phyloP scores from a whole-genome alignment of 2,797 vertebrate genomes.

The Salarias fasciatus region DNA sequence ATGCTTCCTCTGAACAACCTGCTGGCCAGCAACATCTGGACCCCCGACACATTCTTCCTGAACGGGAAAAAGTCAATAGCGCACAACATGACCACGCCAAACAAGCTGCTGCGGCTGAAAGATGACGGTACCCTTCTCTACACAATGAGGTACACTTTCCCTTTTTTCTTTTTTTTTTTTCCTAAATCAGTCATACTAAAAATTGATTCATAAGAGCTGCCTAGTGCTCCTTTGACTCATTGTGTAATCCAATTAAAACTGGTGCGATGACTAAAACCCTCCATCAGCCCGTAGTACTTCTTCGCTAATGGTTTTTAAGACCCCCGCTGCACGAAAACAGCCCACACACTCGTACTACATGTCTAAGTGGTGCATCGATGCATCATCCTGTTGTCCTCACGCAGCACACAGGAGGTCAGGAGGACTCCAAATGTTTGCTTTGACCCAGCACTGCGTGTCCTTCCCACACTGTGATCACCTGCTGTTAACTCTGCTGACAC shows the following conservation, averaged over 20 bases:
- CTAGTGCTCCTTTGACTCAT: slow-evolving; percentile 12
- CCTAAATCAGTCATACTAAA: too few relatives aligned
- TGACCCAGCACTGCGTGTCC: slow-evolving; percentile 19
- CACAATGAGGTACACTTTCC: slow-evolving; percentile 90
- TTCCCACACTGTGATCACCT: slow-evolving; percentile 7
- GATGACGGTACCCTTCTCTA: slow-evolving; percentile 94
- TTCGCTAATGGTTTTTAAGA: slow-evolving; percentile 49
- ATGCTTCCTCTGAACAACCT: slow-evolving; percentile 93
- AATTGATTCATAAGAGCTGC: slow-evolving; percentile 19
- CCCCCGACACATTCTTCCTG: slow-evolving; percentile 95
- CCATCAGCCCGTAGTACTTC: slow-evolving; percentile 20
- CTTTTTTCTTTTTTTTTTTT: slow-evolving; percentile 7
- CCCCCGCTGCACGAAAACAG: slow-evolving; percentile 28
- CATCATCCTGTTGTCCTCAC: slow-evolving; percentile 49
- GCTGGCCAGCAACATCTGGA: slow-evolving; percentile 96
- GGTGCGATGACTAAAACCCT: slow-evolving; percentile 40
- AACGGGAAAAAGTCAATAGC: slow-evolving; percentile 96
- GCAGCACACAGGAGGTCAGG: slow-evolving; percentile 36
- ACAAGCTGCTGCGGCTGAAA: slow-evolving; percentile 92
- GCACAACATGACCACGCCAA: slow-evolving; percentile 96
- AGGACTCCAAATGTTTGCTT: slow-evolving; percentile 34
- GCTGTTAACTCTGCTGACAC: slow-evolving; percentile 44
- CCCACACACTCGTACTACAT: slow-evolving; percentile 38
- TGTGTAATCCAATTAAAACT: slow-evolving; percentile 48
- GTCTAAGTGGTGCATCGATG: slow-evolving; percentile 45